Conservation (phyloP, 2,113 vertebrate species). For the Phasianus colchicus region DNA sequence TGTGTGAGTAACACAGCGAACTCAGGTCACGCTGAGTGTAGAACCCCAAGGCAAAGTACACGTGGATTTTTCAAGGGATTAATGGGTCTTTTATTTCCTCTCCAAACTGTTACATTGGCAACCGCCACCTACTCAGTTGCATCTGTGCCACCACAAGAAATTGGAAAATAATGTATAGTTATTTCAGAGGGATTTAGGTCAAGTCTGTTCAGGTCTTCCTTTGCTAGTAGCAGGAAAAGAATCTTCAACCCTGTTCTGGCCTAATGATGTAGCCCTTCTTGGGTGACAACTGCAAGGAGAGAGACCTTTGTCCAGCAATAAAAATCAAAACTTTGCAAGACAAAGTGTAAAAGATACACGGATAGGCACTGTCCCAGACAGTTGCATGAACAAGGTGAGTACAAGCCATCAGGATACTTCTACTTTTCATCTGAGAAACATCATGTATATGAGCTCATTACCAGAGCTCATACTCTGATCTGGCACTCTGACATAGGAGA, state of each 20-base stretch:
- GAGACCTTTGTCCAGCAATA: neutral
- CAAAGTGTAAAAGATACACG: neutral
- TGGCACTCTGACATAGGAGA: neutral
- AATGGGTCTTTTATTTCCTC: neutral
- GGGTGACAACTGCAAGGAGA: neutral
- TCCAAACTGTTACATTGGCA: neutral
- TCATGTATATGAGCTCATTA: neutral
- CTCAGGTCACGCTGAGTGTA: neutral
- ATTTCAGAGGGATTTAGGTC: neutral
- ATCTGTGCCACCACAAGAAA: neutral
- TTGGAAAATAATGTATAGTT: rapidly evolving
- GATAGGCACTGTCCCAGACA: neutral
- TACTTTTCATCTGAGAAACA: neutral
- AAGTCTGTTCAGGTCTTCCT: neutral
- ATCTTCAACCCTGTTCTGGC: neutral
- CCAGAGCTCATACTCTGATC: neutral
- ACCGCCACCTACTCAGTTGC: neutral
- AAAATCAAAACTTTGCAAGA: neutral
- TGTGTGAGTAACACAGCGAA: neutral
- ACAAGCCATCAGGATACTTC: neutral
- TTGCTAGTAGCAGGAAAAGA: neutral
- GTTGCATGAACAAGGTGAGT: neutral
- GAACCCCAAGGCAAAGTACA: neutral
- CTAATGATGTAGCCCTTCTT: neutral
- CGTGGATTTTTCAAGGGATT: neutral